A percentile compares a stretch with the other conserved stretches of the same genome.
Conservation (phyloP, 2,797 vertebrate genomes). For the Columba guinea region DNA sequence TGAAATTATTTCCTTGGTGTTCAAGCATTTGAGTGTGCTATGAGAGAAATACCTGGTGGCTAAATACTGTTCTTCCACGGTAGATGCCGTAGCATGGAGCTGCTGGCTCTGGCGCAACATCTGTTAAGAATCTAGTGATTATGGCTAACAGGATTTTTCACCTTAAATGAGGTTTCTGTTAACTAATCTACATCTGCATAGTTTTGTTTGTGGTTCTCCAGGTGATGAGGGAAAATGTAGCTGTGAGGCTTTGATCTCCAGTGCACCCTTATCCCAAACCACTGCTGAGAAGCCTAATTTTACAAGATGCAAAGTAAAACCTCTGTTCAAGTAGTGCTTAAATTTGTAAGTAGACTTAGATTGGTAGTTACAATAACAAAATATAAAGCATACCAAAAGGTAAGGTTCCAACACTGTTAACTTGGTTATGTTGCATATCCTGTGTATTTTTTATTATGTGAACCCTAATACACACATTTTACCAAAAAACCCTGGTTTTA, state of each 20-base stretch:
- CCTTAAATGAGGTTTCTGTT: constrained; percentile 45
- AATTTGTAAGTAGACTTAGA: neutral
- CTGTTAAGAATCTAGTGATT: constrained; percentile 53
- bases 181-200: constrained; percentile 10
- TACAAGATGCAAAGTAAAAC: neutral
- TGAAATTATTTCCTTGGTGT: neutral
- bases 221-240: constrained; percentile 30
- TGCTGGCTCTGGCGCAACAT: constrained; percentile 25
- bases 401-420: neutral
- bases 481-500: neutral
- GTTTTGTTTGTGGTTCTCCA: constrained; percentile 3
- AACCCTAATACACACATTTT: neutral
- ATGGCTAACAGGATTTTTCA: constrained; percentile 20
- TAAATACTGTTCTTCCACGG: neutral
- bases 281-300: neutral
- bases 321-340: neutral
- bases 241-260: neutral
- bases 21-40: neutral
- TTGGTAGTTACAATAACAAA: neutral
- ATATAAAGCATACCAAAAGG: neutral
- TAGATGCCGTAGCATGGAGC: neutral
- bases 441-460: neutral
- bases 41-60: neutral
- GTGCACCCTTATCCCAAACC: neutral
- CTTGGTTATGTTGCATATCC: neutral